Percentiles rank a stretch among this genome's conserved stretches.
phyloP scores from a whole-genome alignment of 1,140 invertebrate genomes.

The Lordiphosa stackelbergi region DNA sequence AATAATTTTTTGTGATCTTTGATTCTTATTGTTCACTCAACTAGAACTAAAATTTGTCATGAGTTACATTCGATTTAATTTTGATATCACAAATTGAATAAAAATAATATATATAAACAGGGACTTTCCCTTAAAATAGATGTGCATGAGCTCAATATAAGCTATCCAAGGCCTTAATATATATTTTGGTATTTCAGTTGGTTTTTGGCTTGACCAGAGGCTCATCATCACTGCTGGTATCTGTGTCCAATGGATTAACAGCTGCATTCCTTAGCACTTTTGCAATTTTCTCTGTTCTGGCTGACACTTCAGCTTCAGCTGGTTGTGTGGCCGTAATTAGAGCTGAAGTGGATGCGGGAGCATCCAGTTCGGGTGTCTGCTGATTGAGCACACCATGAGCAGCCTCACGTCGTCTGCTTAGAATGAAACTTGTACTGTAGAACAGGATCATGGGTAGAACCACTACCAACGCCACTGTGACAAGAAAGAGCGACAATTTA shows the following conservation, averaged over 20 bases:
- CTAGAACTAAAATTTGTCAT: too few relatives aligned
- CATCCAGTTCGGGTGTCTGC: conserved; percentile 42
- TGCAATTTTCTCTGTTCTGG: conserved; percentile 29
- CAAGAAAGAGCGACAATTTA: conserved; percentile 34
- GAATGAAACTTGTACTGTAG: conserved; percentile 35
- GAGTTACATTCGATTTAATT: too few relatives aligned
- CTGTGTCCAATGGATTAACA: neutral
- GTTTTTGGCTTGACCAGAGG: neutral
- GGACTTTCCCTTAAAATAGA: too few relatives aligned
- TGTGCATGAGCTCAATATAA: too few relatives aligned
- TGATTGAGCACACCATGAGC: conserved; percentile 57
- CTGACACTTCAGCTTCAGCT: neutral
- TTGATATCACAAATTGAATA: too few relatives aligned
- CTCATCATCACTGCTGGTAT: conserved; percentile 5
- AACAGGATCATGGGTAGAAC: conserved; percentile 50
- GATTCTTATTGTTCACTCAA: too few relatives aligned
- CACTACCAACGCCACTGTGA: conserved; percentile 30
- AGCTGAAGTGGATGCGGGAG: conserved; percentile 36
- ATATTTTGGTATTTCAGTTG: too few relatives aligned
- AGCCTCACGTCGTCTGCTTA: conserved; percentile 57
- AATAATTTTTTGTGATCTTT: too few relatives aligned
- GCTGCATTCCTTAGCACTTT: neutral
- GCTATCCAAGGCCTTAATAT: too few relatives aligned
- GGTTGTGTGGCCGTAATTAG: conserved; percentile 32
- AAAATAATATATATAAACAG: too few relatives aligned